A percentile compares a stretch with the other conserved stretches of the same genome.
These are phyloP conservation scores for Struthidea cinerea DNA, from an alignment of 2,113 vertebrate genomes.

Conservation along the genomic window DNA sequence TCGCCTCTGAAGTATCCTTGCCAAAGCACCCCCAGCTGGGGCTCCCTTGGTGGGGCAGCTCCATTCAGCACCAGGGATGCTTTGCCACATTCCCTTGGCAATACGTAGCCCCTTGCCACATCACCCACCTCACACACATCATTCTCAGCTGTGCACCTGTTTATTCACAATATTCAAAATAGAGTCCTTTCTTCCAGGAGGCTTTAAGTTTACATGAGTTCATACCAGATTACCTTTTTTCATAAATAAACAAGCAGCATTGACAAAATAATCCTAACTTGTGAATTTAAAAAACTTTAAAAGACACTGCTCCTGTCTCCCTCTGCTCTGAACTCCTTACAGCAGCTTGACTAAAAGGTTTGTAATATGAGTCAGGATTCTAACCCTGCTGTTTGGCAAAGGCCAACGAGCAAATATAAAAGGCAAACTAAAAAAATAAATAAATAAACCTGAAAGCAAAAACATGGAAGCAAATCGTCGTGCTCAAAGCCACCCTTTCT, in stretches of 20 bases:
- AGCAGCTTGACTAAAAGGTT: not conserved
- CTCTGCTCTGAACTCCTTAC: not conserved
- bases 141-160: not conserved
- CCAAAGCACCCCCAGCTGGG: not conserved
- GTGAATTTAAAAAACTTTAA: not conserved
- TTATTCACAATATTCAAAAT: not conserved
- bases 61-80: not conserved
- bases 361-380: not conserved
- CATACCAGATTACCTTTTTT: not conserved
- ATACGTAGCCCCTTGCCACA: rapidly evolving
- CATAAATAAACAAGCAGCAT: not conserved
- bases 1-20: not conserved
- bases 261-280: not conserved
- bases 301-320: not conserved
- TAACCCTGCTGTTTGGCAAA: not conserved
- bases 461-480: not conserved
- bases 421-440: not conserved
- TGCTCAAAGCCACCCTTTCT: not conserved
- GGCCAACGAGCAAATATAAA: not conserved
- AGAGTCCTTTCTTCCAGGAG: not conserved
- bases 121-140: not conserved
- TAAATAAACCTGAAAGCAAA: not conserved
- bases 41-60: not conserved
- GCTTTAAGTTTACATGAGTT: not conserved
- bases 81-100: not conserved